Evolutionary conservation across 2,888 invertebrate species (phyloP).

Genomic region (Cosmorhoe ocellata): DNA sequence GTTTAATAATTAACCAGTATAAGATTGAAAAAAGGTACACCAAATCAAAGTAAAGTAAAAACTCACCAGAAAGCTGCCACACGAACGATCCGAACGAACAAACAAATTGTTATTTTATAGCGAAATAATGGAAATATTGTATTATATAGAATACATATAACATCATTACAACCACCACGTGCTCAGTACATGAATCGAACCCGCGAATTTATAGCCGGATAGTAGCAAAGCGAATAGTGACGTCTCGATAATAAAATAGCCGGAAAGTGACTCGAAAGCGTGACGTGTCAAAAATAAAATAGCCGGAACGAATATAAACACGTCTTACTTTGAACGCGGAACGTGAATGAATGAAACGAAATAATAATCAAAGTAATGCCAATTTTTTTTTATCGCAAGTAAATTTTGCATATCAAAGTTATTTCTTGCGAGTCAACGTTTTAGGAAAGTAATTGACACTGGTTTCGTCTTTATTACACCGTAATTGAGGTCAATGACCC

Average conservation of each 20-base stretch:
- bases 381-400: slow-evolving; percentile 11
- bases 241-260: too few relatives aligned
- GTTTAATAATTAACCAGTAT: too few relatives aligned
- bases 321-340: slow-evolving; percentile 17
- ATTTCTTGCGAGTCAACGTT: slow-evolving; percentile 9
- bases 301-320: too few relatives aligned
- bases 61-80: slow-evolving; percentile 21
- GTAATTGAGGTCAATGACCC: slow-evolving; percentile 21
- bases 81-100: slow-evolving; percentile 4
- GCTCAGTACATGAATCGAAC: slow-evolving; percentile 19
- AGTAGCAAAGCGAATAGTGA: too few relatives aligned
- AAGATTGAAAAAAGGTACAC: too few relatives aligned
- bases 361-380: slow-evolving; percentile 14
- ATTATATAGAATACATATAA: slow-evolving; percentile 22
- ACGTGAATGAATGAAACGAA: slow-evolving; percentile 16
- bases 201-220: slow-evolving; percentile 6
- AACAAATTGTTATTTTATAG: slow-evolving; percentile 29
- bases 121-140: slow-evolving; percentile 34
- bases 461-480: slow-evolving; percentile 3
- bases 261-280: too few relatives aligned
- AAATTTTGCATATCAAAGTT: slow-evolving; percentile 11
- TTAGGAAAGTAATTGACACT: slow-evolving; percentile 18
- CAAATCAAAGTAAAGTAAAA: too few relatives aligned
- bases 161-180: slow-evolving; percentile 23
- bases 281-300: too few relatives aligned